Base-by-base conservation (phyloP, 1,140 invertebrate species). In the Ceratitis capitata region DNA sequence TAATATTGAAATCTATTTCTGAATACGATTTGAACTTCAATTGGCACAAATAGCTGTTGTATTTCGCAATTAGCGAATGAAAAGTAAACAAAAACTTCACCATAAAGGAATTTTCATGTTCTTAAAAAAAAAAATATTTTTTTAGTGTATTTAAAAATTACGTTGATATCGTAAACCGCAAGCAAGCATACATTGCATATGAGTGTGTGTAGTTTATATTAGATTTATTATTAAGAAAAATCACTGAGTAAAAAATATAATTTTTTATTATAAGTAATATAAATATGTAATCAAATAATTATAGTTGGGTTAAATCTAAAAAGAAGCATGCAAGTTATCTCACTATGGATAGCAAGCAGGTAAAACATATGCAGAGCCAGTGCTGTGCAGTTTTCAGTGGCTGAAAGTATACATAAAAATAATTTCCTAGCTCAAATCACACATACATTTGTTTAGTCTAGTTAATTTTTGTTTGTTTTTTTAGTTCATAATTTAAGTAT, bases 401-500 rank as follows among this genome's bases (percentile, higher is more conserved):
- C 23, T 7, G 32, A 26, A 82, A 47, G 29, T 16, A 49, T 49
- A 82, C 26, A 82, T 29, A 69, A 69, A 32, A 35, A 39, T 78
- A 74, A 47, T 45, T 78, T 78, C 69, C 69, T 78, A 78, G 69
- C 69, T 32, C 69, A 78, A 78, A 78, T 78, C 69, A 78, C 69
- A 78, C 69, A 39, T 78, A 42, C 42, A 26, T 45, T 78, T 42
- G 23, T 78, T 78, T 78, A 78, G 69, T 78, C 39, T 45, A 78
- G 39, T 78, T 45, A 78, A 78, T 45, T 78, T 45, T 78, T 74
- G 39, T 45, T 78, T 74, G 51, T 74, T 42, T 74, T 74, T 45
- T 61, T 12, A 61, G 39, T 47, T 78, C 45, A 19, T 78, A 45
- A 23, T 23, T 9, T 78, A 78, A 78, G 69, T 39, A 78, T 78